These are phyloP conservation scores for Aurelia sp. DNA, from an alignment of 30 jellyfish, hydroid and myxozoan species.

Conservation along the genomic window DNA sequence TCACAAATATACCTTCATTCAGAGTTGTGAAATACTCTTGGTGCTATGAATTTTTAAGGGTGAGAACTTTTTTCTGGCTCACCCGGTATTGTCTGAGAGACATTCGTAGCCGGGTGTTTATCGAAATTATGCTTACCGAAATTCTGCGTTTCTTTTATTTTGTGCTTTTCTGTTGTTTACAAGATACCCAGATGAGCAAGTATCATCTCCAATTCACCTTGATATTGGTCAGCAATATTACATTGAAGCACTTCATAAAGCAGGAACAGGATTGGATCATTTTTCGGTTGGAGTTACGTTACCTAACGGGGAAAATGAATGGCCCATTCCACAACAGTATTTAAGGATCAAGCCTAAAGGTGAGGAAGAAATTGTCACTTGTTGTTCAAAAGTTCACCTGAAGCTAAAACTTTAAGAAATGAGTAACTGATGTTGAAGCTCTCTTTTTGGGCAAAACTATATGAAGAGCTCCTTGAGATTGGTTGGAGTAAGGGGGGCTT, in stretches of 20 bases:
- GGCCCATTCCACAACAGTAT: constrained; percentile 96
- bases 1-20: too few species aligned
- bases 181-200: constrained; percentile 95
- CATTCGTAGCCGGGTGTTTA: too few species aligned
- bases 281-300: constrained; percentile 92
- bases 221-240: constrained; percentile 90
- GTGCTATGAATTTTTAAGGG: too few species aligned
- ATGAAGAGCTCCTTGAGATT: too few species aligned
- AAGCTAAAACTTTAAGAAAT: too few species aligned
- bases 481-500: too few species aligned
- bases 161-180: background rate
- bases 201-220: constrained; percentile 82
- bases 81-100: too few species aligned
- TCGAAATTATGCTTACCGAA: background rate
- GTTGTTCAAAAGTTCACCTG: too few species aligned
- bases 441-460: too few species aligned
- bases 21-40: too few species aligned
- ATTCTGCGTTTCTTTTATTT: background rate
- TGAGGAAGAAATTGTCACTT: background rate
- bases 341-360: constrained; percentile 88
- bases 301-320: constrained; percentile 91
- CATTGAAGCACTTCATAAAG: constrained; percentile 94
- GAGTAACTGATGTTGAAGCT: too few species aligned
- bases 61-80: too few species aligned
- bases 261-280: constrained; percentile 95